Conservation (phyloP, 2,797 vertebrate genomes). For the Sebastes hubbsi region DNA sequence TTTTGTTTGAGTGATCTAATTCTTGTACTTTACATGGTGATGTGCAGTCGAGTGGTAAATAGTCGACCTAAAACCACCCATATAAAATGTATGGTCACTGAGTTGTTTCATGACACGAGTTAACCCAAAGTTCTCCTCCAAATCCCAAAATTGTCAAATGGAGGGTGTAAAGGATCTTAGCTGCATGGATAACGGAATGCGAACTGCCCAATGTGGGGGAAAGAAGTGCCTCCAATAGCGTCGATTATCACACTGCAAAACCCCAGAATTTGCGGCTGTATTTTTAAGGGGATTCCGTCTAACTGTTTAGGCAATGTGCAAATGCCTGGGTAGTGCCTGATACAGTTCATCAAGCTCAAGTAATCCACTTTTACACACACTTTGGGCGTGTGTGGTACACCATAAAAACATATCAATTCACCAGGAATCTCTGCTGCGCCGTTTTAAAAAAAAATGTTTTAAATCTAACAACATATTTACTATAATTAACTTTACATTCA, state of each 20-base stretch:
- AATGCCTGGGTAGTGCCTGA: constrained; percentile 61
- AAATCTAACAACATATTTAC: not conserved
- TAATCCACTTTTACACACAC: constrained; percentile 47
- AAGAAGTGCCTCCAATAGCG: not conserved
- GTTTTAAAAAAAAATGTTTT: too few species aligned
- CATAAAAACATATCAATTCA: constrained; percentile 12
- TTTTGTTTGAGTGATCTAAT: constrained; percentile 17
- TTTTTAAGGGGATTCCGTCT: constrained; percentile 36
- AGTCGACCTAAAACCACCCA: constrained; percentile 1
- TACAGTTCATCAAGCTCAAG: constrained; percentile 42
- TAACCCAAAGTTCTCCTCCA: constrained; percentile 23
- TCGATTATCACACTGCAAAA: constrained; percentile 35
- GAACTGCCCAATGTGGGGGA: constrained; percentile 28
- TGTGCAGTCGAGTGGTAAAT: not conserved
- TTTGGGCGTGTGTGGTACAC: constrained; percentile 26
- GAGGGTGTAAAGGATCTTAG: constrained; percentile 49
- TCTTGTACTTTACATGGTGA: not conserved
- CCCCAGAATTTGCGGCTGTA: constrained; percentile 15
- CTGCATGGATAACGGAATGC: constrained; percentile 16
- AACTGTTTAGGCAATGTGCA: constrained; percentile 71
- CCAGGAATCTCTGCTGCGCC: not conserved
- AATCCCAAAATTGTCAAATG: constrained; percentile 58
- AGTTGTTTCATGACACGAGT: constrained; percentile 11
- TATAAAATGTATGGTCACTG: constrained; percentile 29
- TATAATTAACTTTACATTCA: not conserved